Base-by-base conservation (phyloP, 1,140 invertebrate species). In the Trachymyrmex cornetzi region DNA sequence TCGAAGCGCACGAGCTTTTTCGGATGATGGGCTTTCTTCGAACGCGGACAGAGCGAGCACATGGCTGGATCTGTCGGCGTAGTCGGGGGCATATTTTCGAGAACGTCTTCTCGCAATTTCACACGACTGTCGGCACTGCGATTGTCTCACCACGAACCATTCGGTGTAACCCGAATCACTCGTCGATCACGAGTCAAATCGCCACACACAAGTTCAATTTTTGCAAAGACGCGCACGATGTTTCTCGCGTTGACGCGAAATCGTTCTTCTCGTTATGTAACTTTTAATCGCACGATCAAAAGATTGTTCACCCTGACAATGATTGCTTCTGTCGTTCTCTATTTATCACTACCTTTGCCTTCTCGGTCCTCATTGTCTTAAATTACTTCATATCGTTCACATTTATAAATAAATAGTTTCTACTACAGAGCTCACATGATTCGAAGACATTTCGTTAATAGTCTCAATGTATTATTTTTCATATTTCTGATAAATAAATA, bases 1-100 rank as follows among this genome's bases (percentile, higher is more conserved):
- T 96, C 96, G 92, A 97, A 97, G 38, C 96, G 94, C 24, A 97
- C 96, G 69, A 96, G 93, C 92, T 96, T 96, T 92, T 96, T 96
- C 30, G 95, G 89, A 82, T 94, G 94, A 9, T 94, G 93, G 80
- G 94, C 90, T 89, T 95, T 94, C 92, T 96, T 96, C 86, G 95
- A 95, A 63, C 96, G 94, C 71, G 96, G 96, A 94, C 96, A 97
- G 80, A 96, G 94, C 80, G 96, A 96, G 93, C 96, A 97, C 96
- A 96, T 96, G 85, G 94, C 93, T 93, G 92, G 90, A 79, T 93
- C 89, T 72, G 92, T 89, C 75, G 93, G 90, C 79, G 90, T 93
- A 74, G 93, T 94, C 48, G 94, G 93, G 93, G 94, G 94, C 95
- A 95, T 95, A 92, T 89, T 69, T 69, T 93, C 91, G 92, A 86